phyloP scores from a whole-genome alignment of 2,797 vertebrate genomes.

The Sylvia borin region DNA sequence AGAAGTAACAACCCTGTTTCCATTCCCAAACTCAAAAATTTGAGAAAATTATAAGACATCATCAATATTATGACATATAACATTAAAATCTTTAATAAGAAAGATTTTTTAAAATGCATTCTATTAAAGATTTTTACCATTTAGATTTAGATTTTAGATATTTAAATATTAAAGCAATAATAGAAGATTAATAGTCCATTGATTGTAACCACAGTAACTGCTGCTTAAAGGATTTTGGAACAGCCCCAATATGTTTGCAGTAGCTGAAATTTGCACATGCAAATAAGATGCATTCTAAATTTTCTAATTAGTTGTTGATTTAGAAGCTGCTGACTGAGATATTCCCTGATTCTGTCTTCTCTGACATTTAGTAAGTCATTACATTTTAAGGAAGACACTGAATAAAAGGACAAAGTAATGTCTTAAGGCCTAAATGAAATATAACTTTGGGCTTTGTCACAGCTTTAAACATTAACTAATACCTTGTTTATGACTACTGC shows the following conservation, averaged over 20 bases:
- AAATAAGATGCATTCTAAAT: conserved; percentile 20
- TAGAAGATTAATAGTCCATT: not conserved
- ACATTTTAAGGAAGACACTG: not conserved
- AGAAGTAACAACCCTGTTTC: not conserved
- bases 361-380: conserved; percentile 22
- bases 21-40: not conserved
- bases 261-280: conserved; percentile 37
- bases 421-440: not conserved
- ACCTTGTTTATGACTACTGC: not conserved
- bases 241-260: not conserved
- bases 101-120: not conserved
- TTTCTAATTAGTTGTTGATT: conserved; percentile 39
- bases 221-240: not conserved
- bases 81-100: not conserved
- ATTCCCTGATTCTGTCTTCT: conserved; percentile 4
- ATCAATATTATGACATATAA: not conserved
- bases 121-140: not conserved
- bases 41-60: not conserved
- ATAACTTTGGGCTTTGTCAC: not conserved
- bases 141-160: not conserved
- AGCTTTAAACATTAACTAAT: not conserved
- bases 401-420: not conserved
- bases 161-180: not conserved
- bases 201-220: not conserved
- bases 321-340: conserved; percentile 19